Percentiles rank a stretch among this genome's conserved stretches.
Evolutionary conservation across 1,140 invertebrate species (phyloP).

Genomic region (Drosophila miranda): DNA sequence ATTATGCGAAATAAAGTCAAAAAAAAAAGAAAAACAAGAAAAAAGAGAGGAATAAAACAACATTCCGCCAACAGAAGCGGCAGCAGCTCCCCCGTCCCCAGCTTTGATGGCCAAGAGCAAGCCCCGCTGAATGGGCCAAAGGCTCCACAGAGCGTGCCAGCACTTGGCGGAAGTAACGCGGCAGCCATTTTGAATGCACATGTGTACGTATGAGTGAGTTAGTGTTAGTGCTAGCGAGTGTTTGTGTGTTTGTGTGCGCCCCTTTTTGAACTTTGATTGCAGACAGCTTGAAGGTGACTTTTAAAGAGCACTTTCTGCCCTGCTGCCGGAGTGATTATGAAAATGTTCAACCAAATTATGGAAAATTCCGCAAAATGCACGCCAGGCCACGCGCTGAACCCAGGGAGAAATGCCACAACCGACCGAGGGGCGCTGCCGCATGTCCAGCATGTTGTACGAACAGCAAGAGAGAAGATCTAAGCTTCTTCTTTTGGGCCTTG

Average conservation of each 20-base stretch:
- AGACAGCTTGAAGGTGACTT: slow-evolving; percentile 6
- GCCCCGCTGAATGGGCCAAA: slow-evolving; percentile 46
- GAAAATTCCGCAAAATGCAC: no score
- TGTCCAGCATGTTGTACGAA: no score
- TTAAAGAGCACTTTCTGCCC: not conserved
- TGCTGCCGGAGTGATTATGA: no score
- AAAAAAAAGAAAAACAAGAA: slow-evolving; percentile 26
- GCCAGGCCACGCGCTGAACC: no score
- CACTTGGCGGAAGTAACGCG: slow-evolving; percentile 48
- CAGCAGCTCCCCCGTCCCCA: slow-evolving; percentile 41
- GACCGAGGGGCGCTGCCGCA: no score
- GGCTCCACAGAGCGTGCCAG: slow-evolving; percentile 11
- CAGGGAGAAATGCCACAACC: no score
- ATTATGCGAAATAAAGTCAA: slow-evolving; percentile 71
- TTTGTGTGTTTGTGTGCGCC: not conserved
- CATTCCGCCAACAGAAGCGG: slow-evolving; percentile 26
- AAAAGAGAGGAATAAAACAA: slow-evolving; percentile 18
- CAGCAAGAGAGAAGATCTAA: no score
- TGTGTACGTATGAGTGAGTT: slow-evolving; percentile 1
- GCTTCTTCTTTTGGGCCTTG: no score
- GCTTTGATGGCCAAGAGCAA: slow-evolving; percentile 61
- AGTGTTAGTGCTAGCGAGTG: not conserved
- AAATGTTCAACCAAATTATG: no score
- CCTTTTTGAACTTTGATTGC: slow-evolving; percentile 35
- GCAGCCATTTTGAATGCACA: slow-evolving; percentile 42